Percentiles rank a stretch among this genome's conserved stretches.
phyloP scores from a whole-genome alignment of 92 coral and sea anemone species.

The Metridium senile region DNA sequence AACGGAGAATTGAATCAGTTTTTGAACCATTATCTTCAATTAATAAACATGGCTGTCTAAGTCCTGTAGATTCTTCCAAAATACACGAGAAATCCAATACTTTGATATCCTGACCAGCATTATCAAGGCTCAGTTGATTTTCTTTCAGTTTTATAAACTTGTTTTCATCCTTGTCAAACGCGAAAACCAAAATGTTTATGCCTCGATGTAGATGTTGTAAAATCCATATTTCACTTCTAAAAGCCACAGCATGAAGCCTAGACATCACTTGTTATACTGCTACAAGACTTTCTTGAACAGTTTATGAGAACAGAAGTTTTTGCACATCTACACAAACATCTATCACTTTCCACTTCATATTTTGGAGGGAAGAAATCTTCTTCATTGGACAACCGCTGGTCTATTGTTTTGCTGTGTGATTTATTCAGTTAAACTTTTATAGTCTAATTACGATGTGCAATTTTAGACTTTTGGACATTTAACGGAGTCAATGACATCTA shows the following conservation, averaged over 20 bases:
- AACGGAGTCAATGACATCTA: too few relatives aligned
- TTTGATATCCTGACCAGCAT: slow-evolving; percentile 8
- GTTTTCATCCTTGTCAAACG: slow-evolving; percentile 5
- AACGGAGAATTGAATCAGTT: not conserved
- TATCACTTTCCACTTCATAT: not conserved
- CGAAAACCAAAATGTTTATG: not conserved
- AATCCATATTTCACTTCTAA: slow-evolving; percentile 16
- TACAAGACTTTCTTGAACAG: too few relatives aligned
- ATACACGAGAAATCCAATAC: slow-evolving; percentile 42
- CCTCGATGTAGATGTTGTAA: not conserved
- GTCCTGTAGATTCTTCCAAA: slow-evolving; percentile 50
- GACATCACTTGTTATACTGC: not conserved
- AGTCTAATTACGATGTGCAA: too few relatives aligned
- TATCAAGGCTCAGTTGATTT: slow-evolving; percentile 12
- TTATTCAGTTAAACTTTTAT: not conserved
- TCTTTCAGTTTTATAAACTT: slow-evolving; percentile 3
- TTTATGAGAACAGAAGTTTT: too few relatives aligned
- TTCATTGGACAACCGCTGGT: not conserved
- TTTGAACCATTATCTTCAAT: slow-evolving; percentile 30
- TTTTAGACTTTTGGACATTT: too few relatives aligned
- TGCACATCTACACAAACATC: too few relatives aligned
- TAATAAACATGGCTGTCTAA: slow-evolving; percentile 59
- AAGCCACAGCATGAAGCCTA: not conserved
- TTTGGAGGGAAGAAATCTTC: slow-evolving; percentile 1
- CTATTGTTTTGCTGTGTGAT: not conserved